Conservation (phyloP, 2,797 vertebrate genomes). For the Octomys mimax region DNA sequence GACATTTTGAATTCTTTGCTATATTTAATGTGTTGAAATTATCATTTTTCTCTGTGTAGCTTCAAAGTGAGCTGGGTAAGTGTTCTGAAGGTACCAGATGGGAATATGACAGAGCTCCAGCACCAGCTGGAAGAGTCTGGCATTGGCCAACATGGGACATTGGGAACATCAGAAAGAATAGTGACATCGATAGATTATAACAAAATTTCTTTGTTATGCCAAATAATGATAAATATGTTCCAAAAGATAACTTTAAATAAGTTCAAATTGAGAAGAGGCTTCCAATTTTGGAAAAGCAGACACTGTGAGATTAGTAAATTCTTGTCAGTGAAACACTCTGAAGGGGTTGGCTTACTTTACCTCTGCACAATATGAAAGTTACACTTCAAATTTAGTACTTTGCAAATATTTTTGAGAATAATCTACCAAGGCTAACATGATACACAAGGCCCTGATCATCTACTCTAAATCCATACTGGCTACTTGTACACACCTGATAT, state of each 20-base stretch:
- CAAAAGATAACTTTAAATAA: background rate
- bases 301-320: background rate
- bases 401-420: background rate
- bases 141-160: conserved; percentile 53
- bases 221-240: background rate
- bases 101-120: conserved; percentile 60
- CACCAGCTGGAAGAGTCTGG: conserved; percentile 59
- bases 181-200: background rate
- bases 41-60: conserved; percentile 32
- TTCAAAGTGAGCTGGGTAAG: conserved; percentile 69
- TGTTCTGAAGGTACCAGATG: conserved; percentile 77
- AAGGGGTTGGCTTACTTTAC: background rate
- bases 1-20: conserved; percentile 66
- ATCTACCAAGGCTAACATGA: background rate
- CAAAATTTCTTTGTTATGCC: background rate
- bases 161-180: conserved; percentile 55
- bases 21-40: conserved; percentile 63
- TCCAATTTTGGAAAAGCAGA: background rate
- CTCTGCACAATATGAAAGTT: background rate
- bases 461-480: background rate
- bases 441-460: background rate
- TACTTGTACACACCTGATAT: background rate
- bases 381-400: background rate
- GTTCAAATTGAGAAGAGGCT: background rate
- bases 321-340: background rate